phyloP scores from a whole-genome alignment of 2,888 invertebrate species.

The Baronia brevicornis region DNA sequence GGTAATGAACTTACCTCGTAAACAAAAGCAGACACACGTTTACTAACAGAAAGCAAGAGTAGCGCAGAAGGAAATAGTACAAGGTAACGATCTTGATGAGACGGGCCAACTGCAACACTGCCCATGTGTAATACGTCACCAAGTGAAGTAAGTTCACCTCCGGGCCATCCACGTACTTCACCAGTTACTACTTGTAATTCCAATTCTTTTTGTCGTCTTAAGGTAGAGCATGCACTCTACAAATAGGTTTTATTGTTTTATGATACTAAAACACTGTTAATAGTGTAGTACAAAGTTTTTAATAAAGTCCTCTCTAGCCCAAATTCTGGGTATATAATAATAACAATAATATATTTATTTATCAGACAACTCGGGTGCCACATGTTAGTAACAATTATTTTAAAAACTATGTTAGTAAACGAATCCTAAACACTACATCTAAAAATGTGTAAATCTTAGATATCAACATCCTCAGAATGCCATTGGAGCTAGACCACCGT shows the following conservation, averaged over 20 bases:
- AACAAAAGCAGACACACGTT: conserved; percentile 94
- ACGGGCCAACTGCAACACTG: conserved; percentile 89
- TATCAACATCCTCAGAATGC: too few relatives aligned
- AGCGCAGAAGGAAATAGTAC: conserved; percentile 93
- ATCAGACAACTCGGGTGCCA: too few relatives aligned
- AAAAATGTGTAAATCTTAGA: too few relatives aligned
- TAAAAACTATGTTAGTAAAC: too few relatives aligned
- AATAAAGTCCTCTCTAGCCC: too few relatives aligned
- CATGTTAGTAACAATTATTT: too few relatives aligned
- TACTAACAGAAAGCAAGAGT: conserved; percentile 92
- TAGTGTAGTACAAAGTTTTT: too few relatives aligned
- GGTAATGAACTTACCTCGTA: conserved; percentile 82
- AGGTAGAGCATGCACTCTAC: conserved; percentile 89
- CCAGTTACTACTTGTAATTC: conserved; percentile 96
- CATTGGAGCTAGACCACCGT: too few relatives aligned
- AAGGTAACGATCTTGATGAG: conserved; percentile 92
- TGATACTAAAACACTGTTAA: conserved; percentile 8
- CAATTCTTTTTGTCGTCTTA: conserved; percentile 94
- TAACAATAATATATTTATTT: too few relatives aligned
- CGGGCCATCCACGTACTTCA: conserved; percentile 96
- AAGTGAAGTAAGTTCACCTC: conserved; percentile 74
- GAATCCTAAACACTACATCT: too few relatives aligned
- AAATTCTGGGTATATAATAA: too few relatives aligned
- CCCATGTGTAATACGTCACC: conserved; percentile 96
- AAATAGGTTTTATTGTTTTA: conserved; percentile 16